A percentile compares a stretch with the other conserved stretches of the same genome.
Conservation (phyloP, 30 jellyfish, hydroid and myxozoan genomes). For the Pelagia noctiluca region DNA sequence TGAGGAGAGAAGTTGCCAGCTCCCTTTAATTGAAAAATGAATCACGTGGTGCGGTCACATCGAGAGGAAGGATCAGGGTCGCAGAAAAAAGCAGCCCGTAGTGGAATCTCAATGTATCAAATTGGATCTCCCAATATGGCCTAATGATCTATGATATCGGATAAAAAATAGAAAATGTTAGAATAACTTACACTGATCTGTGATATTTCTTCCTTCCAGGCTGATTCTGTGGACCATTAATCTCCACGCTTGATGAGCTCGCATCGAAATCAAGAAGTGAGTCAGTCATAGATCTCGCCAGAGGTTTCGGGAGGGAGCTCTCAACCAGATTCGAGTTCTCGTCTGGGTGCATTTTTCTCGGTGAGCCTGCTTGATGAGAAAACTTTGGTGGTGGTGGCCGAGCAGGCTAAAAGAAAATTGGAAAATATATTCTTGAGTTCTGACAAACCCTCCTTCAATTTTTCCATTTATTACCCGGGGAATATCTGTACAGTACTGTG, state of each 20-base stretch:
- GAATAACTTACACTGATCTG: conserved; percentile 43
- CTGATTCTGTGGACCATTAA: neutral
- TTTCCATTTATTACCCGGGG: neutral
- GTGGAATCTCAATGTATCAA: too few relatives aligned
- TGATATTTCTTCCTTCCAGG: neutral
- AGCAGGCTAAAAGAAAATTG: conserved; percentile 67
- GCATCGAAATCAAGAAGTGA: neutral
- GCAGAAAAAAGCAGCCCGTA: too few relatives aligned
- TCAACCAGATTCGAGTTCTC: conserved; percentile 67
- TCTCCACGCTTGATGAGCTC: neutral
- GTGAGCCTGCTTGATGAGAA: conserved; percentile 26
- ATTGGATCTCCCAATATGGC: too few relatives aligned
- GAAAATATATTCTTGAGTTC: neutral
- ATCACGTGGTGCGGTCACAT: too few relatives aligned
- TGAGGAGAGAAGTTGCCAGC: too few relatives aligned
- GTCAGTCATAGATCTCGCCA: conserved; percentile 13
- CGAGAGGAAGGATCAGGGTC: too few relatives aligned
- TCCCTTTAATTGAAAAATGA: too few relatives aligned
- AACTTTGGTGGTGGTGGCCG: conserved; percentile 95
- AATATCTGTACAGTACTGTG: too few relatives aligned
- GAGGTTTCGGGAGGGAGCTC: conserved; percentile 2
- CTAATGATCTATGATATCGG: too few relatives aligned
- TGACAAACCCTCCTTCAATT: neutral
- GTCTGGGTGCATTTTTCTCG: conserved; percentile 59
- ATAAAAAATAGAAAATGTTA: too few relatives aligned